Evolutionary conservation across 1,140 invertebrate species (phyloP), one percentile per base, ranked within the genome.

Genomic region (Cyphomyrmex costatus): DNA sequence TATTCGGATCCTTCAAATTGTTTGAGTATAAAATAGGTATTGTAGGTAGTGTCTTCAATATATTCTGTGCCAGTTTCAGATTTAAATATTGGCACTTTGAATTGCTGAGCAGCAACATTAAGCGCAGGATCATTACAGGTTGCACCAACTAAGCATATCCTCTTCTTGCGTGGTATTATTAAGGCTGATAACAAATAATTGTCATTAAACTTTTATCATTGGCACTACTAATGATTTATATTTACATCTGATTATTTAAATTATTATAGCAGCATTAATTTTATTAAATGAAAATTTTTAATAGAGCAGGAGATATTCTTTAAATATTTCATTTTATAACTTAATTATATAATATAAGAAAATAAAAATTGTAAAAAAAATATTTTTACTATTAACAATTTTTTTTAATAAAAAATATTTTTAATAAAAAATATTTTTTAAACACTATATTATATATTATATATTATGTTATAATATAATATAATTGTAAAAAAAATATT

Each of bases 1-100:
- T 96, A 98, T 87, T 96, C 95, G 79, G 96, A 94, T 49, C 96
- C 96, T 89, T 97, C 96, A 91, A 98, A 98, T 87, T 96, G 96
- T 66, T 96, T 96, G 65, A 98, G 88, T 86, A 98, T 95, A 94
- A 97, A 98, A 89, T 97, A 96, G 58, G 97, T 97, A 85, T 96
- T 96, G 94, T 96, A 96, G 12, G 94, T 93, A 60, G 94, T 95
- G 88, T 97, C 96, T 8, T 95, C 94, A 63, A 96, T 73, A 92
- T 96, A 96, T 92, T 97, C 96, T 89, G 94, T 85, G 30, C 96
- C 97, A 88, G 95, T 96, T 90, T 96, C 94, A 58, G 97, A 97
- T 83, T 95, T 95, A 30, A 97, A 93, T 87, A 97, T 95, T 85
- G 96, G 96, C 79, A 97, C 94, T 79, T 94, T 95, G 93, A 97